Conservation (phyloP, 2,888 invertebrate genomes). For the Cartodere bifasciata region DNA sequence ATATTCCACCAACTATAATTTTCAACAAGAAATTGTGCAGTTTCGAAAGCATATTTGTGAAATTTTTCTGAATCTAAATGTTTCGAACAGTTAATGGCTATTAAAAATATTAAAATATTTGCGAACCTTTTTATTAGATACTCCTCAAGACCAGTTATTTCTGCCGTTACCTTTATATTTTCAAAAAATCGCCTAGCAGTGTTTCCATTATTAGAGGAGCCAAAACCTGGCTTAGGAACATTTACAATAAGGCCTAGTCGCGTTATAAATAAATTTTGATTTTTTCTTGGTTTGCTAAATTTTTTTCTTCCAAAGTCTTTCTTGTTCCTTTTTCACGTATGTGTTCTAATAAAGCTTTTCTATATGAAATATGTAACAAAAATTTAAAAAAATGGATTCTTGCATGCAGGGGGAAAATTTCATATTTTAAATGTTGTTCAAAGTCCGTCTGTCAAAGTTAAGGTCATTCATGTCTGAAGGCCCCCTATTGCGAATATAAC, state of each 20-base stretch:
- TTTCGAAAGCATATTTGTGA: constrained; percentile 1
- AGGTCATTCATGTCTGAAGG: constrained; percentile 11
- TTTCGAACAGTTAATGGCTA: constrained; percentile 17
- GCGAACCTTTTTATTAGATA: constrained; percentile 21
- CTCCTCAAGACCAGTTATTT: constrained; percentile 23
- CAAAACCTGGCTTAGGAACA: constrained; percentile 3
- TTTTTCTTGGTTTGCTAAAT: constrained; percentile 6
- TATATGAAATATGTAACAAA: constrained; percentile 1
- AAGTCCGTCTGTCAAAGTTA: too few species aligned
- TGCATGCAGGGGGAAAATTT: constrained; percentile 1
- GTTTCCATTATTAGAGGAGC: constrained; percentile 7
- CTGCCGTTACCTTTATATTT: constrained; percentile 15
- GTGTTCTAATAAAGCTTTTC: neutral
- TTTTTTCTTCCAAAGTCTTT: constrained; percentile 6
- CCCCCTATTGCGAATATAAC: too few species aligned
- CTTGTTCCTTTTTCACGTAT: constrained; percentile 4
- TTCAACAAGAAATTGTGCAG: constrained; percentile 5
- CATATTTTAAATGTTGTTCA: neutral
- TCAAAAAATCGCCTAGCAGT: constrained; percentile 16
- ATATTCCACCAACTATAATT: constrained; percentile 9
- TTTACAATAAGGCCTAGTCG: constrained; percentile 6
- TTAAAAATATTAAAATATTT: constrained; percentile 23
- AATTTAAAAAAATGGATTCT: constrained; percentile 2
- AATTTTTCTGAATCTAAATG: constrained; percentile 8
- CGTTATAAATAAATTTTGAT: constrained; percentile 14